phyloP scores from a whole-genome alignment of 1,140 invertebrate species.

The Drosophila persimilis region DNA sequence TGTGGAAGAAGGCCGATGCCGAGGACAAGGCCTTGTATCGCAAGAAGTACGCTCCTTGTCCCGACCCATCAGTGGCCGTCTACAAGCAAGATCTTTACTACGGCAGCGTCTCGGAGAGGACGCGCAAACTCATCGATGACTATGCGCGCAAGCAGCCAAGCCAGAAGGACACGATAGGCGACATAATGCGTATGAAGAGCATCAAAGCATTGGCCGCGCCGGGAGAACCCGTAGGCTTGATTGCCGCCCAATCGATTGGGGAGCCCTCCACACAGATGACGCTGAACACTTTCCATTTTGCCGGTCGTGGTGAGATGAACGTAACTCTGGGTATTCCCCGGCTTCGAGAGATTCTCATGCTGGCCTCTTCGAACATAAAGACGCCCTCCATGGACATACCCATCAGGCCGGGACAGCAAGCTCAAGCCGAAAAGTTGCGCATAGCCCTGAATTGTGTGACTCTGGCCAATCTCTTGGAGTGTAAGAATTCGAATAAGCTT shows the following conservation, averaged over 20 bases:
- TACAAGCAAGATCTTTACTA: slow-evolving; percentile 90
- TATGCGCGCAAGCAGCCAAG: slow-evolving; percentile 85
- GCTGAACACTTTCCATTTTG: slow-evolving; percentile 99
- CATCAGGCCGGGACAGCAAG: slow-evolving; percentile 86
- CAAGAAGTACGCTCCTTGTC: slow-evolving; percentile 84
- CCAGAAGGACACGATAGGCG: slow-evolving; percentile 84
- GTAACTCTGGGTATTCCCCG: slow-evolving; percentile 99
- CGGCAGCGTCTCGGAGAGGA: slow-evolving; percentile 91
- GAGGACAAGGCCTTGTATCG: slow-evolving; percentile 85
- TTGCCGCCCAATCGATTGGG: slow-evolving; percentile 98
- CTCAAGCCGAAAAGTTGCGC: slow-evolving; percentile 87
- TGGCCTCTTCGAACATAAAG: slow-evolving; percentile 94
- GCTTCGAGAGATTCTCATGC: slow-evolving; percentile 98
- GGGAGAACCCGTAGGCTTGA: slow-evolving; percentile 97
- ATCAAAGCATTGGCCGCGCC: slow-evolving; percentile 91
- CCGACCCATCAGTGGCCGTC: slow-evolving; percentile 89
- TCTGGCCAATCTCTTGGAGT: slow-evolving; percentile 90
- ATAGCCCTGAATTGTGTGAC: slow-evolving; percentile 90
- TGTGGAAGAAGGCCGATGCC: slow-evolving; percentile 86
- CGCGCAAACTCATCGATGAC: slow-evolving; percentile 88
- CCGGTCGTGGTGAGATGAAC: slow-evolving; percentile 99
- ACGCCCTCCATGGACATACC: slow-evolving; percentile 98
- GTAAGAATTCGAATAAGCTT: slow-evolving; percentile 60
- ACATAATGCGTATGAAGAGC: slow-evolving; percentile 90
- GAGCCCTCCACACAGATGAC: slow-evolving; percentile 99